These are phyloP conservation scores for Chrysemys picta DNA, from an alignment of 2,113 vertebrate species.

Conservation along the genomic window DNA sequence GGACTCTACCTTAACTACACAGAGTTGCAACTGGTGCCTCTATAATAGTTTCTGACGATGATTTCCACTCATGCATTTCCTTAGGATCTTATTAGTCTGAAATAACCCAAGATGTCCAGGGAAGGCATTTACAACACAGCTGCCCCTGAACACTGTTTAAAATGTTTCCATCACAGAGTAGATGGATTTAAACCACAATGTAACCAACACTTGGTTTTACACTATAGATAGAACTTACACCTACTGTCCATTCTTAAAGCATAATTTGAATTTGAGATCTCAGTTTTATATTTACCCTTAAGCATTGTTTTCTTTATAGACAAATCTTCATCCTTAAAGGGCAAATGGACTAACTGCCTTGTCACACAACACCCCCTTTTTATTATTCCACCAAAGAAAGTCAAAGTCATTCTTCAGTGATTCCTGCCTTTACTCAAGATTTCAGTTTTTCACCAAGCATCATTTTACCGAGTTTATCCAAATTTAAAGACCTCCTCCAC, in stretches of 20 bases:
- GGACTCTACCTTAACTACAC: background rate
- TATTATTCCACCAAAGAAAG: background rate
- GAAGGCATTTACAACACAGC: background rate
- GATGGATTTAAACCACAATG: background rate
- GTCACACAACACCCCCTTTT: background rate
- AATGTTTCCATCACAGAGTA: background rate
- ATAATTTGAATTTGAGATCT: background rate
- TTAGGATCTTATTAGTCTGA: background rate
- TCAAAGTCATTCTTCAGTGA: background rate
- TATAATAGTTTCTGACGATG: background rate
- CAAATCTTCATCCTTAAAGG: background rate
- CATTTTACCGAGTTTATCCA: background rate
- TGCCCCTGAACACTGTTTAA: background rate
- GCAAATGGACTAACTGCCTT: background rate
- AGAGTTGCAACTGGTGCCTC: background rate
- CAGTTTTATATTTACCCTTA: constrained; percentile 11
- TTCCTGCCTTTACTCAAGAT: constrained; percentile 9
- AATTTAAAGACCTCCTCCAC: constrained; percentile 28
- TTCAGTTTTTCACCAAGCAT: background rate
- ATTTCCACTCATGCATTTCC: background rate
- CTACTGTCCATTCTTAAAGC: background rate
- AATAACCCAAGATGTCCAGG: background rate
- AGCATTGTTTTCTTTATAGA: background rate
- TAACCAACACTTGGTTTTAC: background rate
- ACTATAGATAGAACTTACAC: background rate